A percentile compares a stretch with the other conserved stretches of the same genome.
Conservation (phyloP, 2,113 vertebrate species). For the Cryptomyrus ogoouensis region DNA sequence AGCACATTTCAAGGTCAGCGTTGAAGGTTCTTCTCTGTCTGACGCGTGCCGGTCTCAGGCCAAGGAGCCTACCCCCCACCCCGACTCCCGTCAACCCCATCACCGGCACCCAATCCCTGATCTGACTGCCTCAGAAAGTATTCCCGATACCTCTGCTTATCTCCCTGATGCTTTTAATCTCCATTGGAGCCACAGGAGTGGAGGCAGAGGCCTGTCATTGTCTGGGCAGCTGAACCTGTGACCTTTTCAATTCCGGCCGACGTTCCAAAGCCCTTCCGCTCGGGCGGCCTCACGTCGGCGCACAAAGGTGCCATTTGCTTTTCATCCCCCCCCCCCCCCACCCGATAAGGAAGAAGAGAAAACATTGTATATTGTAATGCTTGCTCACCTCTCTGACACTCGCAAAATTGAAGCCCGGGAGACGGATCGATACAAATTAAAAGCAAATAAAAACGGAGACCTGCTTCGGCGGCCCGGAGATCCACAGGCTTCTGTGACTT, state of each 20-base stretch:
- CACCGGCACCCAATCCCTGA: conserved; percentile 29
- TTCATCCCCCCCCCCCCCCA: conserved; percentile 56
- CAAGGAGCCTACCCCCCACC: conserved; percentile 46
- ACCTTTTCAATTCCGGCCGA: conserved; percentile 69
- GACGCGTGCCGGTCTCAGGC: conserved; percentile 46
- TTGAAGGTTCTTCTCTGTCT: conserved; percentile 49
- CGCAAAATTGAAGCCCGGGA: conserved; percentile 59
- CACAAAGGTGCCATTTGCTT: conserved; percentile 75
- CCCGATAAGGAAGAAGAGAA: conserved; percentile 54
- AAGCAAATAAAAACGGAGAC: conserved; percentile 69
- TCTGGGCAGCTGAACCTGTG: conserved; percentile 65
- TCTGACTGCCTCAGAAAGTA: conserved; percentile 46
- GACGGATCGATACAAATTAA: conserved; percentile 77
- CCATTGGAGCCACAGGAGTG: conserved; percentile 52
- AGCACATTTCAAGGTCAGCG: conserved; percentile 57
- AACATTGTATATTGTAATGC: conserved; percentile 73
- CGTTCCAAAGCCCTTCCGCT: conserved; percentile 61
- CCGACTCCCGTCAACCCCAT: neutral
- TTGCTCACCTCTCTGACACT: conserved; percentile 63
- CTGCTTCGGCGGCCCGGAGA: conserved; percentile 53
- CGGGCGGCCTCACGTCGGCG: conserved; percentile 54
- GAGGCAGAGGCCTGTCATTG: conserved; percentile 62
- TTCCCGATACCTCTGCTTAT: conserved; percentile 60
- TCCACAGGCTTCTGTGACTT: conserved; percentile 49
- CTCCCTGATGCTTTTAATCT: conserved; percentile 62